A percentile compares a stretch with the other conserved stretches of the same genome.
Conservation (phyloP, 1,140 invertebrate genomes). For the Hetaerina americana region DNA sequence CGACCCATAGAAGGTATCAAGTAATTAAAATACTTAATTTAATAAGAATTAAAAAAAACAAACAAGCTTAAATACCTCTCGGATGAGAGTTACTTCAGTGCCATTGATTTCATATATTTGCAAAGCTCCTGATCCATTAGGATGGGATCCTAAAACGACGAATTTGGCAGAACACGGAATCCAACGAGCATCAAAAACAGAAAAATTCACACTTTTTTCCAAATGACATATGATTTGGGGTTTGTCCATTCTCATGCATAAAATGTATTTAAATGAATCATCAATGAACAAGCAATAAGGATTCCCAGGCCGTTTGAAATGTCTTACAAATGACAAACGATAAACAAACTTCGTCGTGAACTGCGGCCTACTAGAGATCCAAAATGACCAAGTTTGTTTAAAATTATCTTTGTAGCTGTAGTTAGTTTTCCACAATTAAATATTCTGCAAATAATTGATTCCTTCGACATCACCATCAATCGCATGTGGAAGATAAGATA, state of each 20-base stretch:
- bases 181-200: slow-evolving; percentile 87
- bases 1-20: too few relatives aligned
- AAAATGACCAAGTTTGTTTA: too few relatives aligned
- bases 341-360: too few relatives aligned
- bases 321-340: not conserved
- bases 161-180: slow-evolving; percentile 87
- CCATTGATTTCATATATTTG: slow-evolving; percentile 75
- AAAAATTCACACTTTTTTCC: slow-evolving; percentile 71
- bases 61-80: slow-evolving; percentile 35
- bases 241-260: slow-evolving; percentile 44
- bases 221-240: slow-evolving; percentile 83
- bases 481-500: too few relatives aligned
- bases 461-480: too few relatives aligned
- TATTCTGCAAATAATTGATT: too few relatives aligned
- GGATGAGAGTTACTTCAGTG: slow-evolving; percentile 54
- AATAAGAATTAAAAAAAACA: too few relatives aligned
- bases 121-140: slow-evolving; percentile 69
- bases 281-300: not conserved
- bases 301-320: not conserved
- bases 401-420: too few relatives aligned
- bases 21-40: too few relatives aligned
- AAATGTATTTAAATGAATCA: not conserved
- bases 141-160: slow-evolving; percentile 70
- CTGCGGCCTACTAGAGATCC: too few relatives aligned
- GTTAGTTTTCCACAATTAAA: too few relatives aligned